phyloP scores from a whole-genome alignment of 2,113 vertebrate species.

The Ammodytes marinus region DNA sequence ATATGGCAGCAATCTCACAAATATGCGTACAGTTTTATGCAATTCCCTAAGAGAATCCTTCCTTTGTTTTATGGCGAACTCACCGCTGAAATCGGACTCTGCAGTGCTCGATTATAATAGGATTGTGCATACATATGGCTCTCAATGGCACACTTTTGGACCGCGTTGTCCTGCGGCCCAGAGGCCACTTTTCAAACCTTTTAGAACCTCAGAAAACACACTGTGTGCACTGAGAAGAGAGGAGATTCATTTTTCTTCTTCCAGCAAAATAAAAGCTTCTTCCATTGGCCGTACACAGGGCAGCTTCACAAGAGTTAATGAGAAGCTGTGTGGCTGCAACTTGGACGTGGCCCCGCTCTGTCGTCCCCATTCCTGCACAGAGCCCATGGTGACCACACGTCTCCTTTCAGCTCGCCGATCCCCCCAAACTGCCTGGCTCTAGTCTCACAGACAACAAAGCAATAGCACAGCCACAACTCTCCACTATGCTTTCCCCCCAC shows the following conservation, averaged over 20 bases:
- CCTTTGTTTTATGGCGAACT: not conserved
- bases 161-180: not conserved
- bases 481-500: constrained; percentile 13
- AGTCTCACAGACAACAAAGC: constrained; percentile 62
- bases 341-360: constrained; percentile 39
- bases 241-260: not conserved
- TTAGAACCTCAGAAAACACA: not conserved
- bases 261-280: constrained; percentile 25
- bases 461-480: constrained; percentile 47
- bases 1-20: not conserved
- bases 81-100: not conserved
- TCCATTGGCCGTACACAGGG: not conserved
- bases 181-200: constrained; percentile 1
- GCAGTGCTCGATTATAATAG: not conserved
- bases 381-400: constrained; percentile 80
- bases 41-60: not conserved
- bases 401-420: constrained; percentile 37
- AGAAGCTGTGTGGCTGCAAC: constrained; percentile 52
- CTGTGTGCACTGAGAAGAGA: not conserved
- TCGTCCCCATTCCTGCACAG: constrained; percentile 73
- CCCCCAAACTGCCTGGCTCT: constrained; percentile 43
- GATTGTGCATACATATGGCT: not conserved
- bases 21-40: not conserved
- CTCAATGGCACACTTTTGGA: not conserved
- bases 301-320: constrained; percentile 54